phyloP scores from a whole-genome alignment of 2,888 invertebrate species.

The Phytoseiulus persimilis region DNA sequence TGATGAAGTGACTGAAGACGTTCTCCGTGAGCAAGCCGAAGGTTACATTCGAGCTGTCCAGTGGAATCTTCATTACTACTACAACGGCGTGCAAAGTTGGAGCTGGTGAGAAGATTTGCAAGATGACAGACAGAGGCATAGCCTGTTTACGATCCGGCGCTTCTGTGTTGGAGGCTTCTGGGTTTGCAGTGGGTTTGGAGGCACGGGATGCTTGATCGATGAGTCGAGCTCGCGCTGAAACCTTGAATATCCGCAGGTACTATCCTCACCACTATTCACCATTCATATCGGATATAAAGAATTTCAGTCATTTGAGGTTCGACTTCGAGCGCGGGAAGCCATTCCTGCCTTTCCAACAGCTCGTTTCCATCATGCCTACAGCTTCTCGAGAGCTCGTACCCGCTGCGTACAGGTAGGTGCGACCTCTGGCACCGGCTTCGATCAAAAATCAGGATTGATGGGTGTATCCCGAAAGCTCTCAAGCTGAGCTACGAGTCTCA shows the following conservation, averaged over 20 bases:
- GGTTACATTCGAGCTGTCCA: constrained; percentile 86
- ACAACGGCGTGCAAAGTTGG: constrained; percentile 92
- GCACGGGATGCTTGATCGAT: background rate
- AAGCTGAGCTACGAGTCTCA: too few relatives aligned
- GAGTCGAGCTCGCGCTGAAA: background rate
- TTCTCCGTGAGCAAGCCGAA: constrained; percentile 70
- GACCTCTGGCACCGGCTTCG: constrained; percentile 47
- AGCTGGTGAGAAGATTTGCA: constrained; percentile 74
- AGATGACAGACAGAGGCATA: too few relatives aligned
- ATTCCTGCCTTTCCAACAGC: constrained; percentile 84
- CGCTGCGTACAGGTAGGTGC: constrained; percentile 57
- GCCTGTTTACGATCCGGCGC: too few relatives aligned
- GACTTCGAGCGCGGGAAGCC: constrained; percentile 74
- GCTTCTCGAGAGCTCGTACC: constrained; percentile 74
- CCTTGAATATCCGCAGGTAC: constrained; percentile 49
- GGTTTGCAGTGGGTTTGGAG: too few relatives aligned
- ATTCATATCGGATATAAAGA: constrained; percentile 81
- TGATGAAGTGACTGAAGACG: constrained; percentile 62
- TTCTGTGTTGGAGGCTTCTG: too few relatives aligned
- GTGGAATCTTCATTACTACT: constrained; percentile 94
- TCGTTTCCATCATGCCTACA: constrained; percentile 76
- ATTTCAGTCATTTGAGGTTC: constrained; percentile 65
- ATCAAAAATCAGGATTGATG: too few relatives aligned
- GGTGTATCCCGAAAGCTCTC: too few relatives aligned
- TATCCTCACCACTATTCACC: constrained; percentile 97